A percentile compares a stretch with the other conserved stretches of the same genome.
Conservation (phyloP, 1,140 invertebrate genomes). For the Colletes latitarsis region DNA sequence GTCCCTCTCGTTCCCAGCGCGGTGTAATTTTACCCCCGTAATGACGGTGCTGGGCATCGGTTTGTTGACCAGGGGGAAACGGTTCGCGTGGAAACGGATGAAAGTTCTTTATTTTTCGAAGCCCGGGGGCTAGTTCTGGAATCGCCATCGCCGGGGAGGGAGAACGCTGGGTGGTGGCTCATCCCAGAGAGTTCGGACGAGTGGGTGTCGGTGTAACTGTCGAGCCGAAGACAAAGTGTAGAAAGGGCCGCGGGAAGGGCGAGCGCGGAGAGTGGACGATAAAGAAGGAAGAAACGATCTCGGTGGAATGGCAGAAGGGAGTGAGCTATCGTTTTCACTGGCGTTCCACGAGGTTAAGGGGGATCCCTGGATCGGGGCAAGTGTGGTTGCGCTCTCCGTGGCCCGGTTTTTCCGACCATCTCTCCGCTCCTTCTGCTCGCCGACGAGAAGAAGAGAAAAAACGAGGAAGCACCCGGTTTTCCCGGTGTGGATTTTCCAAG, state of each 20-base stretch:
- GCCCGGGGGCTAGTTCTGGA: not conserved
- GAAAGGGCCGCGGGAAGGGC: not conserved
- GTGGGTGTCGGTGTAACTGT: slow-evolving; percentile 52
- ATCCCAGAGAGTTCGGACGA: too few species aligned
- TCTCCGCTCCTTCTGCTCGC: not conserved
- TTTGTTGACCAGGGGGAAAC: slow-evolving; percentile 12
- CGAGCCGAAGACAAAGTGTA: slow-evolving; percentile 48
- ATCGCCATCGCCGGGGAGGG: not conserved
- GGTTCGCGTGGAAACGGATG: not conserved
- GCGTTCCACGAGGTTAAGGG: slow-evolving; percentile 41
- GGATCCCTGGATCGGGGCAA: slow-evolving; percentile 31
- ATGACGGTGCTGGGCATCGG: not conserved
- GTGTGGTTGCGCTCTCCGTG: slow-evolving; percentile 36
- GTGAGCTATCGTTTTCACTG: slow-evolving; percentile 48
- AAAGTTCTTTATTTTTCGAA: slow-evolving; percentile 5
- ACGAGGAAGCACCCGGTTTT: not conserved
- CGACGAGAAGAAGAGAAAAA: not conserved
- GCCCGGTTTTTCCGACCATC: slow-evolving; percentile 25
- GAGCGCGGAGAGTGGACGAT: not conserved
- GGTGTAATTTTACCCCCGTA: slow-evolving; percentile 14
- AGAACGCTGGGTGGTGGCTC: too few species aligned
- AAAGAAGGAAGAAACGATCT: not conserved
- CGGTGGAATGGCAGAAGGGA: slow-evolving; percentile 9
- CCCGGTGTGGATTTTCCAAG: slow-evolving; percentile 13
- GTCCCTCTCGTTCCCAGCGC: not conserved